A percentile compares a stretch with the other conserved stretches of the same genome.
Evolutionary conservation across 2,797 vertebrate genomes (phyloP).

Genomic region (Cynopterus sphinx): DNA sequence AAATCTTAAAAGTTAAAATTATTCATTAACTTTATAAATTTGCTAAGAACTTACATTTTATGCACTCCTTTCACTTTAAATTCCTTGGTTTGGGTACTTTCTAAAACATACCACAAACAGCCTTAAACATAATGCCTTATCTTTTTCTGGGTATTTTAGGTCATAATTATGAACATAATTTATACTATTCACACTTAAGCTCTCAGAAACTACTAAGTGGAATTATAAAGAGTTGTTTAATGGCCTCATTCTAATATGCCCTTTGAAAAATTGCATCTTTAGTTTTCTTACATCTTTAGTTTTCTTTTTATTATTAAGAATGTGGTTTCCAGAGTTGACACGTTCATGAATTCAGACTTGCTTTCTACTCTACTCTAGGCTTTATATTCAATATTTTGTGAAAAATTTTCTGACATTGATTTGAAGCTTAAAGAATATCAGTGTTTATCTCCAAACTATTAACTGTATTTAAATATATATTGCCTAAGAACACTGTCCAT

Average conservation of each 20-base stretch:
- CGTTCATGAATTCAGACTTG: not conserved
- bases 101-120: not conserved
- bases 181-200: not conserved
- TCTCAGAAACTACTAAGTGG: not conserved
- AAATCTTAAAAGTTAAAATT: not conserved
- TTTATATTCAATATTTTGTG: not conserved
- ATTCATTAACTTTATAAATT: not conserved
- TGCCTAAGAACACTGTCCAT: not conserved
- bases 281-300: not conserved
- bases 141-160: not conserved
- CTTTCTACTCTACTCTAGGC: not conserved
- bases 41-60: not conserved
- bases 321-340: not conserved
- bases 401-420: not conserved
- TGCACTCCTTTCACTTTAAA: not conserved
- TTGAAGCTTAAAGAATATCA: not conserved
- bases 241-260: not conserved
- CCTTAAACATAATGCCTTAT: not conserved
- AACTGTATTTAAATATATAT: not conserved
- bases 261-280: not conserved
- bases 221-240: not conserved
- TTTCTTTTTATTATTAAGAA: slow-evolving; percentile 10
- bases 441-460: not conserved
- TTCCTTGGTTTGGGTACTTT: not conserved
- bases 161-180: slow-evolving; percentile 28